These are phyloP conservation scores for Eurystomus glaucurus DNA, from an alignment of 2,797 vertebrate species.

Conservation along the genomic window DNA sequence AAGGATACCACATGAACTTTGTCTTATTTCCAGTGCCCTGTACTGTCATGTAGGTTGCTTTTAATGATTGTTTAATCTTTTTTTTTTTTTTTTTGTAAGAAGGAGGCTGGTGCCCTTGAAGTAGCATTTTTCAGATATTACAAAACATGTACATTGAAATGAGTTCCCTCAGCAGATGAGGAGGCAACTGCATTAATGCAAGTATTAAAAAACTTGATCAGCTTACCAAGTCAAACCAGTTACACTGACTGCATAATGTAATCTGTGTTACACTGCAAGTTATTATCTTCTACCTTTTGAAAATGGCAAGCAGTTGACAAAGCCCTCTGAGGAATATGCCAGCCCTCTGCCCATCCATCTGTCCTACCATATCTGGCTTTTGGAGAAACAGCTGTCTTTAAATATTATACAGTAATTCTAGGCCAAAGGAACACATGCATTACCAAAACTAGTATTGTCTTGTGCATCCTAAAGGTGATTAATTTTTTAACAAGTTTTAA, in stretches of 20 bases:
- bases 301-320: constrained; percentile 18
- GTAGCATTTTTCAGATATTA: neutral
- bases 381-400: constrained; percentile 57
- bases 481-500: constrained; percentile 55
- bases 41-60: neutral
- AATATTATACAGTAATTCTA: constrained; percentile 21
- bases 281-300: constrained; percentile 2
- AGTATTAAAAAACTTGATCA: constrained; percentile 1
- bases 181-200: neutral
- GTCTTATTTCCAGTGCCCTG: neutral
- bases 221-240: neutral
- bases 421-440: constrained; percentile 37
- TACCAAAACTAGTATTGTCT: constrained; percentile 4
- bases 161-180: neutral
- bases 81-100: rapidly evolving
- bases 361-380: neutral
- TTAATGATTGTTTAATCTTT: neutral
- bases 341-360: constrained; percentile 56
- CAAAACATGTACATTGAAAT: neutral
- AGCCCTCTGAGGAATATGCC: constrained; percentile 12
- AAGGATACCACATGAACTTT: neutral
- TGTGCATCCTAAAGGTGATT: constrained; percentile 48
- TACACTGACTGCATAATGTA: neutral
- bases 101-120: neutral
- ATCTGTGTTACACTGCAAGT: constrained; percentile 16